Evolutionary conservation across 2,888 invertebrate species (phyloP).

Genomic region (Eremobia ochroleuca): DNA sequence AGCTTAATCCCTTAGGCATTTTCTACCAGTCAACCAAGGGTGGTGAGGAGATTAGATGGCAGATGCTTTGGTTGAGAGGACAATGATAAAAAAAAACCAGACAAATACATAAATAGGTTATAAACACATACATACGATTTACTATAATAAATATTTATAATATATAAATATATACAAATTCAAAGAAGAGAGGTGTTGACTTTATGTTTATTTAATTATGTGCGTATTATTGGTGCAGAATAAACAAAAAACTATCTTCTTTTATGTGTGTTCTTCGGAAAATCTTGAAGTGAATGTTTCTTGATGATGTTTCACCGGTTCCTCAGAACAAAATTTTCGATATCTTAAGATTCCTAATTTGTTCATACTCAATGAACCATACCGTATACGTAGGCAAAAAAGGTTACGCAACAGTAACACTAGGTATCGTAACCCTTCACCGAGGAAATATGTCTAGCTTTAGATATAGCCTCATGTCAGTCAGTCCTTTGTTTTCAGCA

Average conservation of each 20-base stretch:
- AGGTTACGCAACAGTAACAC: constrained; percentile 1
- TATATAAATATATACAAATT: too few species aligned
- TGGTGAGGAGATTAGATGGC: too few species aligned
- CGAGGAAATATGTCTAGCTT: constrained; percentile 2
- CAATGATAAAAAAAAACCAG: too few species aligned
- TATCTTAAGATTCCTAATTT: background rate
- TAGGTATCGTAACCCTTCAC: constrained; percentile 23
- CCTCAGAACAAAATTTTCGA: background rate
- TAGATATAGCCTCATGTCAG: background rate
- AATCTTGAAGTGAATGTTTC: background rate
- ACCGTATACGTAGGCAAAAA: background rate
- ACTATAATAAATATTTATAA: too few species aligned
- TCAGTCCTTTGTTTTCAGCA: constrained; percentile 3
- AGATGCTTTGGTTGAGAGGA: too few species aligned
- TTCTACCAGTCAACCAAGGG: too few species aligned
- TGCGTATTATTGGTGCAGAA: background rate
- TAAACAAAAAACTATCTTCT: background rate
- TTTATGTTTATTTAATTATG: background rate
- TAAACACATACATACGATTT: too few species aligned
- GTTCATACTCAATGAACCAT: background rate
- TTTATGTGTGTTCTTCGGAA: background rate
- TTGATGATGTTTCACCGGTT: background rate
- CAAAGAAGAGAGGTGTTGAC: too few species aligned
- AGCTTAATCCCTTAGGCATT: too few species aligned
- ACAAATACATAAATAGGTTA: too few species aligned